Conservation (phyloP, 2,113 vertebrate species). For the Pseudopodoces humilis region DNA sequence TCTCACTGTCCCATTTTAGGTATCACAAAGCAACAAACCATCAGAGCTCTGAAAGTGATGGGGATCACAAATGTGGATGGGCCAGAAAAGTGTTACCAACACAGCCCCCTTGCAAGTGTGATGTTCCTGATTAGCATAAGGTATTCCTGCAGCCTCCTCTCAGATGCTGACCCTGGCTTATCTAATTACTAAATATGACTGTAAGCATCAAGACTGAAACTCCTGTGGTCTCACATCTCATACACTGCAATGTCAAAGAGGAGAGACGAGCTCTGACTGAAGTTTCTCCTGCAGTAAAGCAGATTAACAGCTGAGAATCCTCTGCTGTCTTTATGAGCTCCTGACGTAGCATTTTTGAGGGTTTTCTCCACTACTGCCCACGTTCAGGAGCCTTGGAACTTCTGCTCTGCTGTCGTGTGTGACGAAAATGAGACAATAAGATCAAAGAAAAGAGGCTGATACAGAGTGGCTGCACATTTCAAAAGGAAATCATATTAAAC, state of each 20-base stretch:
- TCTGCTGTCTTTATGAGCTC: not conserved
- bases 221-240: not conserved
- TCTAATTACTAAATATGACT: not conserved
- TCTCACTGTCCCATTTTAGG: not conserved
- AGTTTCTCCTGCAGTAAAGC: not conserved
- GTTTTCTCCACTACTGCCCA: not conserved
- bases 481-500: not conserved
- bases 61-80: fast-evolving
- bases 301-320: not conserved
- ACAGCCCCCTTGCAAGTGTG: not conserved
- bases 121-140: not conserved
- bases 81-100: not conserved
- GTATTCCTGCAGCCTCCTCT: not conserved
- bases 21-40: not conserved
- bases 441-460: not conserved
- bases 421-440: not conserved
- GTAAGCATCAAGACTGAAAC: not conserved
- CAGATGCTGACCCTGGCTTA: not conserved
- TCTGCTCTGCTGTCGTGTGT: not conserved
- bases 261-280: not conserved
- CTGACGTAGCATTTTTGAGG: not conserved
- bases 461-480: not conserved
- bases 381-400: not conserved
- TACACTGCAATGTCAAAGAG: not conserved
- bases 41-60: not conserved